Evolutionary conservation across 1,140 invertebrate genomes (phyloP).

Genomic region (Drosophila ambigua): DNA sequence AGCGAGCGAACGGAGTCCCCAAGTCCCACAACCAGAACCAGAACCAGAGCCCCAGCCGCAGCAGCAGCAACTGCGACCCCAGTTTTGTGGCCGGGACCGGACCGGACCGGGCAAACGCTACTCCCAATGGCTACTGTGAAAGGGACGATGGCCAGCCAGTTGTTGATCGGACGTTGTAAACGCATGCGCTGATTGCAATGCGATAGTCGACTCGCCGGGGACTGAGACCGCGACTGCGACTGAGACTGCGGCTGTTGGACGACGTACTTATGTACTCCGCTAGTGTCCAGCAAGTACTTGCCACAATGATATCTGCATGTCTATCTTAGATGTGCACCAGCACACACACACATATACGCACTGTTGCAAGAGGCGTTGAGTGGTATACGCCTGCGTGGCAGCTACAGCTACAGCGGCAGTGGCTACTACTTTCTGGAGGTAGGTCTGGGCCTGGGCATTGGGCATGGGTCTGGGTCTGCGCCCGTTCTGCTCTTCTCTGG

Average conservation of each 20-base stretch:
- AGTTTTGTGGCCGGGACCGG: too few species aligned
- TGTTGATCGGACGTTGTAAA: conserved; percentile 76
- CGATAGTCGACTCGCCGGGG: conserved; percentile 52
- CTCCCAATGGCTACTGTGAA: conserved; percentile 68
- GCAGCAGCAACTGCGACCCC: conserved; percentile 12
- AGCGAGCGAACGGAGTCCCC: conserved; percentile 52
- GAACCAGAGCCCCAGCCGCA: not conserved
- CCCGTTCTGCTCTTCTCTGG: conserved; percentile 19
- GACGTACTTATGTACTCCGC: conserved; percentile 65
- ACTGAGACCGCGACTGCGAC: conserved; percentile 14
- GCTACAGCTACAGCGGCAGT: conserved; percentile 36
- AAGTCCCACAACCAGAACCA: conserved; percentile 37
- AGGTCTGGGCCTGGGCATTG: conserved; percentile 8
- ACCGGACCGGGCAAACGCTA: too few species aligned
- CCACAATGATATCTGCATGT: conserved; percentile 83
- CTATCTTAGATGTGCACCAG: conserved; percentile 75
- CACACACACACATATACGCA: conserved; percentile 16
- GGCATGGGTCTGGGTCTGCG: conserved; percentile 20
- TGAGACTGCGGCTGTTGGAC: conserved; percentile 18
- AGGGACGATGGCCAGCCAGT: conserved; percentile 67
- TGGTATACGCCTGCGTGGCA: conserved; percentile 79
- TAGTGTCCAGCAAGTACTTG: conserved; percentile 80
- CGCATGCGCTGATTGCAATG: conserved; percentile 81
- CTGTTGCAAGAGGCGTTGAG: conserved; percentile 71
- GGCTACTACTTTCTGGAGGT: conserved; percentile 60